Percentiles rank a stretch among this genome's conserved stretches.
phyloP scores from a whole-genome alignment of 2,113 vertebrate species.

The Chelonoidis abingdonii region DNA sequence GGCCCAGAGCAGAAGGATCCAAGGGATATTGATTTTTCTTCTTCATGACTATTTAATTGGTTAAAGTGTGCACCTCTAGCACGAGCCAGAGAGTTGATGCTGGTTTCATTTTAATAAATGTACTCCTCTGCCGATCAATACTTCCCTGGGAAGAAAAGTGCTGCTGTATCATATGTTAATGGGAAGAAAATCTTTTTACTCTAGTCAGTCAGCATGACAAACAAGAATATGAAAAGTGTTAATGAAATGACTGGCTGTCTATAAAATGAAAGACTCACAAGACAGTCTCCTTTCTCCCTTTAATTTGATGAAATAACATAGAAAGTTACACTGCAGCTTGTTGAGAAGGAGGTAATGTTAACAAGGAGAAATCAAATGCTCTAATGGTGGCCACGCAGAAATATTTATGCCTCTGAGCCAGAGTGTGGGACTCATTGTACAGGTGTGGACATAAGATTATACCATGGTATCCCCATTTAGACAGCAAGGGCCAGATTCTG shows the following conservation, averaged over 20 bases:
- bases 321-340: slow-evolving; percentile 76
- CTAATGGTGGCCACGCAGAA: slow-evolving; percentile 48
- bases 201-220: slow-evolving; percentile 79
- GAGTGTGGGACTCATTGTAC: background rate
- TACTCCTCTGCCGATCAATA: slow-evolving; percentile 76
- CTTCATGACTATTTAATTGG: slow-evolving; percentile 81
- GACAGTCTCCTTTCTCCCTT: slow-evolving; percentile 75
- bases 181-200: slow-evolving; percentile 78
- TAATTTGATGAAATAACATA: slow-evolving; percentile 80
- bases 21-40: slow-evolving; percentile 78
- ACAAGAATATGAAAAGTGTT: slow-evolving; percentile 82
- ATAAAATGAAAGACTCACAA: slow-evolving; percentile 78
- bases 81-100: slow-evolving; percentile 68
- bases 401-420: background rate
- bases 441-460: background rate
- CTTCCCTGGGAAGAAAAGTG: slow-evolving; percentile 64
- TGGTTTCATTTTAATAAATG: slow-evolving; percentile 84
- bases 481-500: background rate
- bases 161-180: slow-evolving; percentile 76
- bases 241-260: slow-evolving; percentile 82
- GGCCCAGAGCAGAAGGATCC: slow-evolving; percentile 64
- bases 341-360: slow-evolving; percentile 67
- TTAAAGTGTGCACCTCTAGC: slow-evolving; percentile 71
- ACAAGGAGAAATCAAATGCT: slow-evolving; percentile 69
- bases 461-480: background rate